phyloP scores from a whole-genome alignment of 2,888 invertebrate genomes.

The Nephrotoma guestfalica region DNA sequence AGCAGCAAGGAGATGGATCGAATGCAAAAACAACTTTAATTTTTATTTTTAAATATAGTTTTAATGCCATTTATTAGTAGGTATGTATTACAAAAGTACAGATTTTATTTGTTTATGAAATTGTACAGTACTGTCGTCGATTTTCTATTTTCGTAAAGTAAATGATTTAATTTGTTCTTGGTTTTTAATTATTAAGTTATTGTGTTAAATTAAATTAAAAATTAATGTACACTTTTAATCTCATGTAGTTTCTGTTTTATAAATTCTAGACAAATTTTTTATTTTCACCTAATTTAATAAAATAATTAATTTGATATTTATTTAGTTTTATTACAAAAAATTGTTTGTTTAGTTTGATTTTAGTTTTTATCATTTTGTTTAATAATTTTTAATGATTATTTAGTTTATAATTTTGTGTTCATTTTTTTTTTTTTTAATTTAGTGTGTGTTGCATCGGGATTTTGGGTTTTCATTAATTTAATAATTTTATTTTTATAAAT shows the following conservation, averaged over 20 bases:
- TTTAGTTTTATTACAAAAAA: not conserved
- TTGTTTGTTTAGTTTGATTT: not conserved
- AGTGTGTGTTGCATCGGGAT: not conserved
- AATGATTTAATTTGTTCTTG: not conserved
- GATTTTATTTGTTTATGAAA: not conserved
- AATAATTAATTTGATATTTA: not conserved
- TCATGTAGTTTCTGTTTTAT: not conserved
- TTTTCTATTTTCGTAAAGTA: not conserved
- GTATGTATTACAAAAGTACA: not conserved
- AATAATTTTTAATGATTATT: not conserved
- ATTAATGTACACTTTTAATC: not conserved
- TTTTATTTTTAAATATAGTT: not conserved
- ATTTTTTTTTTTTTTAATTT: not conserved
- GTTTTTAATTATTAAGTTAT: not conserved
- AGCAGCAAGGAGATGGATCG: no score
- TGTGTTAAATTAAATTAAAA: not conserved
- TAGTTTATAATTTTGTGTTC: not conserved
- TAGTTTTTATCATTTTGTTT: not conserved
- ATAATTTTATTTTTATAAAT: not conserved
- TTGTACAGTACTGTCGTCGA: not conserved
- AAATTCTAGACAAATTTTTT: not conserved
- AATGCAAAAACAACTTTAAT: not conserved
- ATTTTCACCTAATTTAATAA: not conserved
- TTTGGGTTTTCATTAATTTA: not conserved
- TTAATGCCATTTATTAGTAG: not conserved